Percentiles rank a stretch among this genome's conserved stretches.
phyloP scores from a whole-genome alignment of 2,113 vertebrate species.

The Nyctibius bracteatus region DNA sequence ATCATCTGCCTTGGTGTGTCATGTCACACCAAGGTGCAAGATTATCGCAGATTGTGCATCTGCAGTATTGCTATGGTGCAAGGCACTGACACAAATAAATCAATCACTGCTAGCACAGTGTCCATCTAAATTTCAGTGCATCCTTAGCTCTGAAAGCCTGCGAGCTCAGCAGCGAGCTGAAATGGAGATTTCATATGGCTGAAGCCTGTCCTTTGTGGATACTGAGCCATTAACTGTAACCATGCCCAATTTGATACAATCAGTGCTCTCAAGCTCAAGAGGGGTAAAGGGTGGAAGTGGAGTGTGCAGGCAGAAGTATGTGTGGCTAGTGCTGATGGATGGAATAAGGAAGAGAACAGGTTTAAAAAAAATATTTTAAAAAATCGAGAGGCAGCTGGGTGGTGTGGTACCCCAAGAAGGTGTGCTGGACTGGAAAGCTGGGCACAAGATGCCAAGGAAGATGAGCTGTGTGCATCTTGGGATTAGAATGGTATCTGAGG shows the following conservation, averaged over 20 bases:
- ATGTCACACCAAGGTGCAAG: neutral
- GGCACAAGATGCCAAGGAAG: neutral
- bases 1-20: neutral
- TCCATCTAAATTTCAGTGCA: neutral
- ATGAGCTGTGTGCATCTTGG: neutral
- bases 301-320: neutral
- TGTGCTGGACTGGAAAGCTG: neutral
- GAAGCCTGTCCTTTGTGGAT: neutral
- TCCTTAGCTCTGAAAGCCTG: neutral
- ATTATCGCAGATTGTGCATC: neutral
- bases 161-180: conserved; percentile 1
- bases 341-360: neutral
- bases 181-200: neutral
- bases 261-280: neutral
- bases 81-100: neutral
- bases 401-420: neutral
- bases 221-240: neutral
- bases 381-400: neutral
- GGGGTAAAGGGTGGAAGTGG: neutral
- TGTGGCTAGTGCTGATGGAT: neutral
- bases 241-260: neutral
- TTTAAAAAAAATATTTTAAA: neutral
- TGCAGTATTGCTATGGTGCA: neutral
- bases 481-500: neutral
- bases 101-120: neutral